Base-by-base conservation (phyloP, 1,140 invertebrate genomes). In the Anoplolepis gracilipes region DNA sequence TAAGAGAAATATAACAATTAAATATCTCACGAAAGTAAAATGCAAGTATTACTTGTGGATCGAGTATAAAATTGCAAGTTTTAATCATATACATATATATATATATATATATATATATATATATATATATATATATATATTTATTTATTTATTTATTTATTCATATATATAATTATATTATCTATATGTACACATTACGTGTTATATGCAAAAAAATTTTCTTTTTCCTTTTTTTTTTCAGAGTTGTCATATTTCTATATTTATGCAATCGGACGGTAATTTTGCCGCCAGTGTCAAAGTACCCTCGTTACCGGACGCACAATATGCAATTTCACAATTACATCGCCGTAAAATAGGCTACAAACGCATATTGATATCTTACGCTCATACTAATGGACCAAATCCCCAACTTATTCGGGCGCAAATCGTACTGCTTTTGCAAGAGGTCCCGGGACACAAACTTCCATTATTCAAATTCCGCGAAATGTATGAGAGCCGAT, bases 391-490 rank as follows among this genome's bases (percentile, higher is more conserved):
- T 90, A 96, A 96, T 53, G 95, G 96, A 13, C 96, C 96, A 25
- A 96, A 97, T 93, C 96, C 96, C 11, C 96, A 96, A 61, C 95
- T 97, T 59, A 93, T 98, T 22, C 96, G 96, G 55, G 96, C 96
- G n/a, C 96, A 96, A 92, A 96, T 97, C 55, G 95, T 96, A 19
- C 95, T 96, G 90, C 89, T 97, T 39, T 87, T 97, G 28, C 96
- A 96, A 94, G 96, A 98, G 92, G 97, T 98, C 53, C 97, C 98
- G 61, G 96, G 96, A 1, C 96, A 97, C 91, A 96, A 96, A 86
- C 94, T 98, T 85, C 97, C 97, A 2, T 95, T 98, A 39, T 98
- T 98, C 92, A 98, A 98, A 94, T 98, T 98, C 89, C 96, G 98
- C 75, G 97, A 98, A 93, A 95, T 98, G 87, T 98, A 97, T 93